phyloP scores from a whole-genome alignment of 1,140 invertebrate genomes.

The Heliconius congener region DNA sequence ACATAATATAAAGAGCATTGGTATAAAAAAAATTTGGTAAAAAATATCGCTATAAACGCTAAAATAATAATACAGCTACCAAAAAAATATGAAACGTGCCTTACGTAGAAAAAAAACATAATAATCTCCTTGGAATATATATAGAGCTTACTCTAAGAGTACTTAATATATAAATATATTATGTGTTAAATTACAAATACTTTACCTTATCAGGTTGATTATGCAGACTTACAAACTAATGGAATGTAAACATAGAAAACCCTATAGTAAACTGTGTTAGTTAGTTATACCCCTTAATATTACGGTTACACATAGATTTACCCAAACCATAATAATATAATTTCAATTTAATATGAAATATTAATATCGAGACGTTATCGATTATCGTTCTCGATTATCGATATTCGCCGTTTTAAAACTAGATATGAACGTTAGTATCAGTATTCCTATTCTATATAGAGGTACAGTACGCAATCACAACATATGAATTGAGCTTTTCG shows the following conservation, averaged over 20 bases:
- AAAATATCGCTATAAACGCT: slow-evolving; percentile 61
- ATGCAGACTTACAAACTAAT: slow-evolving; percentile 65
- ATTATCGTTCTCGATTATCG: background rate
- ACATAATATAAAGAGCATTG: slow-evolving; percentile 71
- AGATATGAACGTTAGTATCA: slow-evolving; percentile 6
- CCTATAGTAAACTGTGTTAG: slow-evolving; percentile 63
- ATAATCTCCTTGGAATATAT: slow-evolving; percentile 57
- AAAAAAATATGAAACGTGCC: slow-evolving; percentile 56
- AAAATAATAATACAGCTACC: slow-evolving; percentile 68
- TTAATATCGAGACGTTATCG: background rate
- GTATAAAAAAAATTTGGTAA: slow-evolving; percentile 79
- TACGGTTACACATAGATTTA: slow-evolving; percentile 66
- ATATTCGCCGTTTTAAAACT: background rate
- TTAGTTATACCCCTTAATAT: slow-evolving; percentile 65
- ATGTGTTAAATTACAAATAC: slow-evolving; percentile 47
- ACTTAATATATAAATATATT: slow-evolving; percentile 44
- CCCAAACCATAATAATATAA: slow-evolving; percentile 68
- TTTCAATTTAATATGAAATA: slow-evolving; percentile 24
- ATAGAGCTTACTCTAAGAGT: slow-evolving; percentile 48
- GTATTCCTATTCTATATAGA: slow-evolving; percentile 34
- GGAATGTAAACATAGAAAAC: slow-evolving; percentile 66
- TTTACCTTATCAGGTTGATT: slow-evolving; percentile 56
- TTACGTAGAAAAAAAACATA: slow-evolving; percentile 55
- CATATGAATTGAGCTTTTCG: slow-evolving; percentile 18
- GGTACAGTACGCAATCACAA: slow-evolving; percentile 43